These are phyloP conservation scores for Heteractis magnifica DNA, from an alignment of 92 coral and sea anemone species.

Conservation along the genomic window DNA sequence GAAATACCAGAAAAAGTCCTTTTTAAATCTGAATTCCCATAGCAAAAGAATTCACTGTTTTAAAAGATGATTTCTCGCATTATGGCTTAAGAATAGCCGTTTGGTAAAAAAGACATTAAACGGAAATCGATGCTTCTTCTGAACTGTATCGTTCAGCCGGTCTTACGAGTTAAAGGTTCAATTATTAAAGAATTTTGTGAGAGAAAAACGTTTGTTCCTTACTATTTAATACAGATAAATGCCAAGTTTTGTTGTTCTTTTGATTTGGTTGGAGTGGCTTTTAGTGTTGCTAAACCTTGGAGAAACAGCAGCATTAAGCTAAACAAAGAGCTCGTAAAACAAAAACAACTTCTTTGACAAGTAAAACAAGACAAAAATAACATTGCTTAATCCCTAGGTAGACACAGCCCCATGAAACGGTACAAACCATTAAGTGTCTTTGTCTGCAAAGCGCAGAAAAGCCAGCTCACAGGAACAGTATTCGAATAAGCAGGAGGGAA, in stretches of 20 bases:
- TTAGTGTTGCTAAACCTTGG: constrained; percentile 14
- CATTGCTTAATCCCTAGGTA: constrained; percentile 40
- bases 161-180: neutral
- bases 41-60: neutral
- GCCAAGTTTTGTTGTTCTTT: constrained; percentile 3
- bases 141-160: no score
- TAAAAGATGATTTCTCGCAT: no score
- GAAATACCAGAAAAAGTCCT: neutral
- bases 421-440: neutral
- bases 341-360: constrained; percentile 21
- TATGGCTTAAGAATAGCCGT: no score
- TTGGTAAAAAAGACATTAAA: no score
- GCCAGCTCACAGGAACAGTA: neutral
- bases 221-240: neutral
- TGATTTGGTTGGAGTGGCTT: neutral
- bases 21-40: neutral
- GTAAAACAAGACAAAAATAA: constrained; percentile 36
- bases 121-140: no score
- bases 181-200: neutral
- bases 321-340: constrained; percentile 31
- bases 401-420: constrained; percentile 14
- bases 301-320: constrained; percentile 35
- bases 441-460: neutral
- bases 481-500: neutral
- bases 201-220: no score